Evolutionary conservation across 2,113 vertebrate species (phyloP).

Genomic region (Antechinus flavipes): DNA sequence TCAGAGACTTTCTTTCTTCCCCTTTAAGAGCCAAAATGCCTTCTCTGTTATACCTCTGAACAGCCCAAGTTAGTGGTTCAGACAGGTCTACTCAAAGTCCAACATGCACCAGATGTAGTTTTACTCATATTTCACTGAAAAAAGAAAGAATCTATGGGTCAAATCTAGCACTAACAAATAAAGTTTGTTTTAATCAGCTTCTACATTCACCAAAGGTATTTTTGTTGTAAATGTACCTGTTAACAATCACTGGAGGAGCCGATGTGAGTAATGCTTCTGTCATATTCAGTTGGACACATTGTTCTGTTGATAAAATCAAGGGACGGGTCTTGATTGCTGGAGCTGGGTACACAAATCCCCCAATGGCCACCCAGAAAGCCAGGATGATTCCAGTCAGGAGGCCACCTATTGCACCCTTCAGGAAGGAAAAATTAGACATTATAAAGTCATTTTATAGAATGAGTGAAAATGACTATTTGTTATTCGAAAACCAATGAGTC

Average conservation of each 20-base stretch:
- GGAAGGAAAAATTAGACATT: background rate
- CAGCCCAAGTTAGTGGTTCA: background rate
- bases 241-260: conserved; percentile 33
- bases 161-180: background rate
- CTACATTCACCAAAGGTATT: no score
- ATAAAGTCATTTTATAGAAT: background rate
- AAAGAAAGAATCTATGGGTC: background rate
- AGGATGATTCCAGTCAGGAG: conserved; percentile 84
- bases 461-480: background rate
- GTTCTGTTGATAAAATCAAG: conserved; percentile 82
- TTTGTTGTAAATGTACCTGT: conserved; percentile 76
- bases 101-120: background rate
- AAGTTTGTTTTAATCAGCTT: background rate
- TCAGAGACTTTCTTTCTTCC: background rate
- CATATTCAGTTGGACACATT: conserved; percentile 77
- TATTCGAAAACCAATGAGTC: background rate
- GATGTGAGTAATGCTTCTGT: background rate
- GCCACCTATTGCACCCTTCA: conserved; percentile 88
- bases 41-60: background rate
- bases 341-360: conserved; percentile 87
- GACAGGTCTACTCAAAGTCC: background rate
- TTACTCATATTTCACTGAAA: background rate
- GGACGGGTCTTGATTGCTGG: conserved; percentile 81
- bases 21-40: background rate
- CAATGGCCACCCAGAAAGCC: conserved; percentile 87